phyloP scores from a whole-genome alignment of 2,113 vertebrate species.

The Formicarius rufipectus region DNA sequence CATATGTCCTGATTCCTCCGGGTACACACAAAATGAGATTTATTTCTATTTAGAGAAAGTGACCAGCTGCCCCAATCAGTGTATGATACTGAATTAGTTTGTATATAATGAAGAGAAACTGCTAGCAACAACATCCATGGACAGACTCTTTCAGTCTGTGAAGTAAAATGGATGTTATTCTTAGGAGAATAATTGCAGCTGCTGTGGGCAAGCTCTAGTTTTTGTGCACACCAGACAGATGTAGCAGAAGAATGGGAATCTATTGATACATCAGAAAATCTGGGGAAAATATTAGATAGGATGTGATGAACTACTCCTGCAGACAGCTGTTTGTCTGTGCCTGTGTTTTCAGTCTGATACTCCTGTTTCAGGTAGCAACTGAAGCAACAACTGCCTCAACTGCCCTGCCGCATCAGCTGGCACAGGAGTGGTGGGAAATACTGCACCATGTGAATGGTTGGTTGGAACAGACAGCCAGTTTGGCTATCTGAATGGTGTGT shows the following conservation, averaged over 20 bases:
- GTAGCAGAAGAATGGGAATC: background rate
- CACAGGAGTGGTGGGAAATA: background rate
- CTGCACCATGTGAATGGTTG: background rate
- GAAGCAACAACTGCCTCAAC: background rate
- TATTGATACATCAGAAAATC: background rate
- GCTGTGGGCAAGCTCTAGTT: background rate
- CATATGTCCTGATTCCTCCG: background rate
- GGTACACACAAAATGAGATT: background rate
- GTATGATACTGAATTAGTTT: background rate
- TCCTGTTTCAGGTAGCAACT: background rate
- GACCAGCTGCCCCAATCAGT: conserved; percentile 27
- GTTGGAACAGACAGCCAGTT: background rate
- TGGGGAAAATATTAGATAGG: background rate
- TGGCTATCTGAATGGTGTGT: background rate
- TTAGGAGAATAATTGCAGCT: background rate
- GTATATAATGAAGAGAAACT: background rate
- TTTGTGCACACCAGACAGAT: background rate
- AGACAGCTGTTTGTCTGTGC: background rate
- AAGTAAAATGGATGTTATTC: background rate
- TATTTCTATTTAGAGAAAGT: conserved; percentile 2
- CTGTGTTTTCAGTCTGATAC: background rate
- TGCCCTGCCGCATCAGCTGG: background rate
- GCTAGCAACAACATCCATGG: background rate
- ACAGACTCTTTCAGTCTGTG: background rate
- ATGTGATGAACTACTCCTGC: background rate